A percentile compares a stretch with the other conserved stretches of the same genome.
These are phyloP conservation scores for Pelobates fuscus DNA, from an alignment of 2,113 vertebrate species.

Conservation along the genomic window DNA sequence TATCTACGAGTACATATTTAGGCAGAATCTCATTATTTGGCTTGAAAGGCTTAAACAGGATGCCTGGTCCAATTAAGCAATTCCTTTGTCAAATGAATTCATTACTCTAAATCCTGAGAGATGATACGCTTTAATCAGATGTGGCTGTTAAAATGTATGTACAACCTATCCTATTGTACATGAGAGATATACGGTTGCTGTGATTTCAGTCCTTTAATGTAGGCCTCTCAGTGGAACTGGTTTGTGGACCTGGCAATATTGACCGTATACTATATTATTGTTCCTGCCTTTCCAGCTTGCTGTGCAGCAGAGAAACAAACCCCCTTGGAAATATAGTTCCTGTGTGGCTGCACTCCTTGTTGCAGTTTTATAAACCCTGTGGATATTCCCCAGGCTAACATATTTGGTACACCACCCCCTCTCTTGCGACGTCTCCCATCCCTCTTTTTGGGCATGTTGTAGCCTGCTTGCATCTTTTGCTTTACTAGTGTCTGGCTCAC, in stretches of 20 bases:
- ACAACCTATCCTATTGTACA: background rate
- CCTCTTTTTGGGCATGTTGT: constrained; percentile 1
- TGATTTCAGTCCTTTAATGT: background rate
- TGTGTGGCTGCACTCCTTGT: background rate
- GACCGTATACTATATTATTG: too few species aligned
- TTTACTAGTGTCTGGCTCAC: too few species aligned
- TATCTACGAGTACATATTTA: too few species aligned
- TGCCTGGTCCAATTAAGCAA: too few species aligned
- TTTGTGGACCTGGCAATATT: too few species aligned
- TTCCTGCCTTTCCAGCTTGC: background rate
- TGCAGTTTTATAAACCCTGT: background rate
- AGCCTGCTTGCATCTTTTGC: background rate
- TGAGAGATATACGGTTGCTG: background rate
- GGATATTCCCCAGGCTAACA: constrained; percentile 21
- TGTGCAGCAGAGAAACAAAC: background rate
- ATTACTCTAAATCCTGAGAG: too few species aligned
- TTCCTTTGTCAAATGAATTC: too few species aligned
- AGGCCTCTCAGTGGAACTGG: too few species aligned
- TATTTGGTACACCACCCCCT: constrained; percentile 7
- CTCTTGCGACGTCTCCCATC: constrained; percentile 6
- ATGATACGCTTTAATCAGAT: too few species aligned
- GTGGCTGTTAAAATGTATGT: too few species aligned
- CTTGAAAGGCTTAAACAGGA: too few species aligned
- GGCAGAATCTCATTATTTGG: too few species aligned
- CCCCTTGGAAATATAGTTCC: background rate